A percentile compares a stretch with the other conserved stretches of the same genome.
phyloP scores from a whole-genome alignment of 2,113 vertebrate genomes.

The Psophia crepitans region DNA sequence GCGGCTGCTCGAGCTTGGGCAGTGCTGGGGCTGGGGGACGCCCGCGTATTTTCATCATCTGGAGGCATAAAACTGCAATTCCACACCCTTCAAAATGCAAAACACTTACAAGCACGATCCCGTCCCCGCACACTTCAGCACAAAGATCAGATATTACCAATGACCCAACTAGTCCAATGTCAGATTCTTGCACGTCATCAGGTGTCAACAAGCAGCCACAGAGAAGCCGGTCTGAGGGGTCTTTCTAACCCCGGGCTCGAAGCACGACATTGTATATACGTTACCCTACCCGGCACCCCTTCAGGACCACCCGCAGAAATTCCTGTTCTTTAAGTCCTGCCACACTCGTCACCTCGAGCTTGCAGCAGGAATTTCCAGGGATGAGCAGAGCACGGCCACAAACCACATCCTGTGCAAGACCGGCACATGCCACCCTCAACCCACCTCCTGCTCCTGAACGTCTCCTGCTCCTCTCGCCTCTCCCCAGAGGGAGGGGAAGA shows the following conservation, averaged over 20 bases:
- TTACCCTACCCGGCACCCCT: rapidly evolving
- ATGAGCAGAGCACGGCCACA: rapidly evolving
- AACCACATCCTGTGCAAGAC: neutral
- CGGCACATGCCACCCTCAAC: rapidly evolving
- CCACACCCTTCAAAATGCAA: neutral
- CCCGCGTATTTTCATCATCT: rapidly evolving
- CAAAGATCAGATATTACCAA: neutral
- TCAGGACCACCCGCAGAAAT: rapidly evolving
- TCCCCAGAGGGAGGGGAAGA: neutral
- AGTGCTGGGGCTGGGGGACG: neutral
- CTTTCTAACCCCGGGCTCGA: neutral
- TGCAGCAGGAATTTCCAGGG: neutral
- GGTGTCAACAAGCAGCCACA: rapidly evolving
- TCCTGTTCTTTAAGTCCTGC: too few species aligned
- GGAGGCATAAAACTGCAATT: rapidly evolving
- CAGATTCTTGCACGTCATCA: rapidly evolving
- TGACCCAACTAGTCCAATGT: rapidly evolving
- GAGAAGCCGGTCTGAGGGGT: neutral
- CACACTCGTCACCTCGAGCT: neutral
- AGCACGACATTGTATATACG: rapidly evolving
- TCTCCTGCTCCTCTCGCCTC: neutral
- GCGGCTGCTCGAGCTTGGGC: rapidly evolving
- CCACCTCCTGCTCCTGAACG: rapidly evolving
- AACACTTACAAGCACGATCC: neutral
- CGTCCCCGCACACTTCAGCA: rapidly evolving